Conservation (phyloP, 2,888 invertebrate species). For the Lasiommata megera region DNA sequence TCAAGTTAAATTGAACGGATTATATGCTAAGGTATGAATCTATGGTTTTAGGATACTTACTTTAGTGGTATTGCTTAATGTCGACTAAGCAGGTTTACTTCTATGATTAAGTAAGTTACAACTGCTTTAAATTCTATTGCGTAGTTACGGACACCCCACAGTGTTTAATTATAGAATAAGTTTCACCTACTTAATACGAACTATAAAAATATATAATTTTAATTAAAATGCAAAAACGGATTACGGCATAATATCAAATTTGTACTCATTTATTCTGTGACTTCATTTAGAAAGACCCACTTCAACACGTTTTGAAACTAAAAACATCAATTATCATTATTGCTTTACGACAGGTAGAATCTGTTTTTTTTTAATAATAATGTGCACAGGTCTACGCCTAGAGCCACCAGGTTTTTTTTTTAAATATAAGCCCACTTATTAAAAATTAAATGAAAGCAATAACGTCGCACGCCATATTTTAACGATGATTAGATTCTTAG, state of each 20-base stretch:
- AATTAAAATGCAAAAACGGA: slow-evolving; percentile 11
- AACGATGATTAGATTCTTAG: slow-evolving; percentile 12
- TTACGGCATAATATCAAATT: not conserved
- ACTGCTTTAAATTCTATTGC: slow-evolving; percentile 3
- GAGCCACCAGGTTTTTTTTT: slow-evolving; percentile 1
- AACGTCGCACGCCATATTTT: slow-evolving; percentile 14
- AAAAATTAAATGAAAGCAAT: slow-evolving; percentile 4
- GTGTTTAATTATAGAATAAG: not conserved
- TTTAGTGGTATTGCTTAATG: not conserved
- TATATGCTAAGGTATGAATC: too few species aligned
- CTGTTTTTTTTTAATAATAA: not conserved
- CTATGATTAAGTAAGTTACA: not conserved
- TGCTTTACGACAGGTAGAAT: not conserved
- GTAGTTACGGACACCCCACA: slow-evolving; percentile 2
- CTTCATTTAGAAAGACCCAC: not conserved
- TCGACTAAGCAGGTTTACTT: not conserved
- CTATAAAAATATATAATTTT: slow-evolving; percentile 6
- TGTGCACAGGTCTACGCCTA: not conserved
- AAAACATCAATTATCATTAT: not conserved
- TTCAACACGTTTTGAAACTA: not conserved
- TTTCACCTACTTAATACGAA: slow-evolving; percentile 4
- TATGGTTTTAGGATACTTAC: too few species aligned
- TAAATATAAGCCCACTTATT: not conserved
- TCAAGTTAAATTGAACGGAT: too few species aligned
- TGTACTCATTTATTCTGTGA: not conserved